Base-by-base conservation (phyloP, 2,888 invertebrate genomes). In the Archips xylosteana region DNA sequence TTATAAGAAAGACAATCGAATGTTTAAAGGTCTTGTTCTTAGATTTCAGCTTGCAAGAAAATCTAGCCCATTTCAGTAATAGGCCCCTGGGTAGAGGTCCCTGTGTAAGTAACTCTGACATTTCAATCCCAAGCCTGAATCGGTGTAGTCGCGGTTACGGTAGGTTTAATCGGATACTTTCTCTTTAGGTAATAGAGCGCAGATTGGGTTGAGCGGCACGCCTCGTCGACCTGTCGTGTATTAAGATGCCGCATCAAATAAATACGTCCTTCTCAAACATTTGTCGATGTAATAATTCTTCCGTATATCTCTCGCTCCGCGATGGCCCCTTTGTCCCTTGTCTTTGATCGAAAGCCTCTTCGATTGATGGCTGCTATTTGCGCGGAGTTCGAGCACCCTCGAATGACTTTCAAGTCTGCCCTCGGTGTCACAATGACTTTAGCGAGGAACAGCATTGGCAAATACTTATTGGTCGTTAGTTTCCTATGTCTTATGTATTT, bases 311-410 rank as follows among this genome's bases (percentile, higher is more conserved):
- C 88, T 88, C 82, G 79, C 81, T 84, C 81, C 79, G 79, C 83
- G 84, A 85, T 82, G 87, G 86, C 87, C 88, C 86, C 86, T 83
- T 89, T 90, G 88, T 90, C 89, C 90, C 89, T 89, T 87, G 91
- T 90, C 91, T 89, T 90, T 90, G 89, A 91, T 90, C 87, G 89
- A 89, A 88, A 90, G 88, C 89, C 88, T 83, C 83, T 85, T 85
- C 87, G 90, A 92, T 91, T 91, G 92, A 92, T 92, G 90, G 86
- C 89, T 84, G 85, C 89, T 87, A 91, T 92, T 92, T 91, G 89
- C 85, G 83, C 82, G 79, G 82, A 86, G 83, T 83, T 83, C 80
- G 82, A 84, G 80, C 87, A 83, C 80, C 83, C 85, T 83, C 80
- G 81, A 82, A 87, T 87, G 87, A 88, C 87, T 87, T 89, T 89